Base-by-base conservation (phyloP, 2,888 invertebrate species). In the Ceriagrion tenellum region DNA sequence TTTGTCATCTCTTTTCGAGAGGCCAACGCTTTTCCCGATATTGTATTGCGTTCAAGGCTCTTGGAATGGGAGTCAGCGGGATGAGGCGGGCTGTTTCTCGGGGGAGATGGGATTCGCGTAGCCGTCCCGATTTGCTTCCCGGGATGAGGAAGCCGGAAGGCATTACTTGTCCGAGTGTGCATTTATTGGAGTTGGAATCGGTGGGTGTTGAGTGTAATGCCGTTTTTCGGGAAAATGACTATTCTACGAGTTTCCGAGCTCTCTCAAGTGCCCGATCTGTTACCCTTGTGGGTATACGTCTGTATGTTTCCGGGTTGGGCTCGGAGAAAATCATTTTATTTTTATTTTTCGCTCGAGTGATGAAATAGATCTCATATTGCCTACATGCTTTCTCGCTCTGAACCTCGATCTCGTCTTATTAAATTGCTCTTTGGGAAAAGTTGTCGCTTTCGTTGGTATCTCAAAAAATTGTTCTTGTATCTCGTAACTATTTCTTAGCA, bases 1-100 rank as follows among this genome's bases (percentile, higher is more conserved):
- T 81, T 81, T 18, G 81, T 81, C 81, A 81, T 81, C 81, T 81
- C 81, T 35, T 81, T 81, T 81, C 81, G 81, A 81, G 81, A 47
- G 35, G 81, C 30, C 35, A 35, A 81, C 81, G 81, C 30, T 81
- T 13, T 30, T 10, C n/a, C 81, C 35, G 81, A 81, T 81, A 81
- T 81, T 81, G 81, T 35, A 81, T 81, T 81, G 81, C 81, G 35
- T 35, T 81, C 35, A 16, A 26, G 81, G 12, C 81, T 1, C 81
- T 23, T 81, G 81, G 30, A 0, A n/a, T 16, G 81, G 2, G 81
- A 81, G 81, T 13, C 35, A 35, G 18, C 13, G 81, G 81, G 81
- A 81, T 16, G 13, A 81, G 81, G 13, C 81, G 30, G 16, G 16
- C 81, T 81, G 23, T 18, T 69, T 81, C 81, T 16, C 81, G 30